Evolutionary conservation across 2,888 invertebrate genomes (phyloP), one percentile per base, ranked within the genome.

Genomic region (Drosophila peninsularis): DNA sequence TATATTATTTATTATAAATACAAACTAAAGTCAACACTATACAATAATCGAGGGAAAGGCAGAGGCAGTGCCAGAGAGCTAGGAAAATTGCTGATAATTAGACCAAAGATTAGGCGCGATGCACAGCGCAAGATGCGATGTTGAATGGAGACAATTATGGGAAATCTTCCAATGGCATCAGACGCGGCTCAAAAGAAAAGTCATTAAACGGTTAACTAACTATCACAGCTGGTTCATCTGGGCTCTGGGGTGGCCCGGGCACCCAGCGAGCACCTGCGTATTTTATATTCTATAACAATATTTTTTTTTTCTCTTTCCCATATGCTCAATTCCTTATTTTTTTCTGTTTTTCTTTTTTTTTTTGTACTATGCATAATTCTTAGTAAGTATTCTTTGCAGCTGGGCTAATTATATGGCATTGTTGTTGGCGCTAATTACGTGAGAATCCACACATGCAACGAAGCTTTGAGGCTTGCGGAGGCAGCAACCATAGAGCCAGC

Each of bases 321-420:
- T 54, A 55, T 70, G 55, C 62, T 64, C 71, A 42, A 75, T 62
- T 62, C 61, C 52, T 13, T 30, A 42, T 32, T 21, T 60, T 58
- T 62, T 54, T 52, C 67, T 50, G 45, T 71, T 34, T 1, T 5
- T 17, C 19, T 41, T 42, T 6, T 42, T 42, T 13, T 27, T 30
- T 30, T 75, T 50, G 53, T 71, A 62, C 71, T 70, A 71, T 82
- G 57, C 75, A 80, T 85, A 83, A 78, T 78, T 80, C 78, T 74
- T 70, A 57, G 80, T 70, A 75, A 68, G 67, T 74, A 64, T 68
- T 67, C 54, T 61, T 58, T 69, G 72, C 75, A 78, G 78, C 69
- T 78, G 76, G 68, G 77, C 78, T 86, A 83, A 83, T 83, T 83
- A 83, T 86, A 86, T 73, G 72, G 70, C 72, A 65, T 82, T 81